Conservation (phyloP, 1,140 invertebrate genomes). For the Archegozetes longisetosus region DNA sequence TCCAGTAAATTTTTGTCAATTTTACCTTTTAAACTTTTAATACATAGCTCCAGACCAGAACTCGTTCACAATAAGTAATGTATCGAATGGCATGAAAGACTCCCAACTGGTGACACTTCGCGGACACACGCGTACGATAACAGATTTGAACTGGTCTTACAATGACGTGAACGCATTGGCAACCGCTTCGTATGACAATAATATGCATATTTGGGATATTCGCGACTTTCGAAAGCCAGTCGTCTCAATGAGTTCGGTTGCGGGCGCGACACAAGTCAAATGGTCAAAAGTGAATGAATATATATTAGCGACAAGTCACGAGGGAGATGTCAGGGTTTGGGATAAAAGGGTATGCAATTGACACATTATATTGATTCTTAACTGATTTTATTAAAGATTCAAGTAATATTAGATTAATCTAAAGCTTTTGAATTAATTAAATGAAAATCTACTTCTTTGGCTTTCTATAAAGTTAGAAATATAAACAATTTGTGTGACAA, state of each 20-base stretch:
- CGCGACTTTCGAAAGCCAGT: constrained; percentile 41
- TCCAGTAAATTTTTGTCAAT: constrained; percentile 16
- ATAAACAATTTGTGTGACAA: too few relatives aligned
- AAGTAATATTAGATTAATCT: too few relatives aligned
- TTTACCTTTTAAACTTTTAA: constrained; percentile 16
- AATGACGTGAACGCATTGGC: constrained; percentile 74
- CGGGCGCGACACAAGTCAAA: constrained; percentile 79
- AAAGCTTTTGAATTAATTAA: too few relatives aligned
- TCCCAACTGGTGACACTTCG: constrained; percentile 42
- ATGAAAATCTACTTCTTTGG: too few relatives aligned
- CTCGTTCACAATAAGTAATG: constrained; percentile 4
- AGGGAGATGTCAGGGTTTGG: constrained; percentile 88
- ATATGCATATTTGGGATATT: constrained; percentile 82
- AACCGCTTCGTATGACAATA: constrained; percentile 83
- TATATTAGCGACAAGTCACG: constrained; percentile 78
- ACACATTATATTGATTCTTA: too few relatives aligned
- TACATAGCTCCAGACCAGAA: constrained; percentile 16
- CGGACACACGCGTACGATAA: constrained; percentile 66
- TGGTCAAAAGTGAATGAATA: constrained; percentile 73
- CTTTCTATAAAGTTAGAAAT: too few relatives aligned
- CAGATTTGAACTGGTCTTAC: constrained; percentile 78
- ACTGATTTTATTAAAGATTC: too few relatives aligned
- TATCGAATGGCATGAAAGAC: too few relatives aligned
- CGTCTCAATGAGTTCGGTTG: constrained; percentile 60
- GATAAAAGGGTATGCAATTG: constrained; percentile 52